These are phyloP conservation scores for Drosophila trapezifrons DNA, from an alignment of 1,140 invertebrate genomes.

Conservation along the genomic window DNA sequence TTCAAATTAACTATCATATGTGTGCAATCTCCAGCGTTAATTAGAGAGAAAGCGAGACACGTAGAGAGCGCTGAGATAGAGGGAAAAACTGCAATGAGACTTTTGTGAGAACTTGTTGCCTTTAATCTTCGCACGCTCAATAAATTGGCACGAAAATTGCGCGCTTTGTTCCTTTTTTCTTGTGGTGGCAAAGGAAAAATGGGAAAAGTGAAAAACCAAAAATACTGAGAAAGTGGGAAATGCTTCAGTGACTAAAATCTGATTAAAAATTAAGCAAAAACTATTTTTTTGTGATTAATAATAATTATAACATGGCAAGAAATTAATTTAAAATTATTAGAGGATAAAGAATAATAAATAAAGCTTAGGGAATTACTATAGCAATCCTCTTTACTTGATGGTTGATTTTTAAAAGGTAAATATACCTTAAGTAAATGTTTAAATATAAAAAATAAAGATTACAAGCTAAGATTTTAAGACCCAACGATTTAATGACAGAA, in stretches of 20 bases:
- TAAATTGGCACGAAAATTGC: constrained; percentile 34
- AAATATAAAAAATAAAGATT: constrained; percentile 24
- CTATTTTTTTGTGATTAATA: neutral
- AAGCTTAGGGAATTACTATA: neutral
- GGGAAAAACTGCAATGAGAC: constrained; percentile 11
- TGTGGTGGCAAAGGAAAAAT: neutral
- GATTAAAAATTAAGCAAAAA: constrained; percentile 19
- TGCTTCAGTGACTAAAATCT: constrained; percentile 52
- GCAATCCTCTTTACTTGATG: too few species aligned
- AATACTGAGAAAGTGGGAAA: neutral
- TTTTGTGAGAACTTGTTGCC: constrained; percentile 39
- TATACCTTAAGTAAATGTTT: constrained; percentile 1
- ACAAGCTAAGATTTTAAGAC: neutral
- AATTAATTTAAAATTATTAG: neutral
- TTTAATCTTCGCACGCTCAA: constrained; percentile 55
- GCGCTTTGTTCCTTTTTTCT: neutral
- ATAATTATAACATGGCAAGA: neutral
- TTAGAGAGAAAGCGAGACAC: neutral
- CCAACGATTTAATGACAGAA: too few species aligned
- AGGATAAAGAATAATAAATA: neutral
- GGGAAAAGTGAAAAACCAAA: neutral
- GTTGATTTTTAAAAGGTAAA: neutral
- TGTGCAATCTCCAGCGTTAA: neutral
- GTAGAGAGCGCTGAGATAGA: neutral
- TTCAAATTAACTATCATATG: constrained; percentile 38